These are phyloP conservation scores for Theodoxus fluviatilis DNA, from an alignment of 2,888 invertebrate genomes.

Conservation along the genomic window DNA sequence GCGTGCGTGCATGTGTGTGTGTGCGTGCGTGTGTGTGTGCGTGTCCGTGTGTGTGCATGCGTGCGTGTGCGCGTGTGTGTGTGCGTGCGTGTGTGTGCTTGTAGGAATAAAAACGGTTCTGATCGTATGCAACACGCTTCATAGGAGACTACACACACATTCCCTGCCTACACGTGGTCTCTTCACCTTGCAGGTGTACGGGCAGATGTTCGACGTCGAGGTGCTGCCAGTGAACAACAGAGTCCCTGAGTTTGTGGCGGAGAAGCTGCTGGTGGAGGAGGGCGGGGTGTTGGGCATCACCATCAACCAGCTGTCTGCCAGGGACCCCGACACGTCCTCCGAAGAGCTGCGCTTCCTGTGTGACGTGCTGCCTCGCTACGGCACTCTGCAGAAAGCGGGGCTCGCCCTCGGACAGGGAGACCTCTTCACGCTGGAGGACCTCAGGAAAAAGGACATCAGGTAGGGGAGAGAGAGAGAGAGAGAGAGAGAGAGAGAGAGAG, in stretches of 20 bases:
- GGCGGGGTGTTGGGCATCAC: conserved; percentile 61
- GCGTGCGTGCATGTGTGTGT: no score
- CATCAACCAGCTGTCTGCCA: conserved; percentile 59
- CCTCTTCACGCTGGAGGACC: conserved; percentile 53
- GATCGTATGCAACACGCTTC: no score
- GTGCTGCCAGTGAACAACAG: conserved; percentile 63
- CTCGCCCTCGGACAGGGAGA: conserved; percentile 53
- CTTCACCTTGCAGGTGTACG: no score
- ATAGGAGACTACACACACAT: no score
- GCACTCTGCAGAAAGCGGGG: conserved; percentile 59
- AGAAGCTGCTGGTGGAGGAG: conserved; percentile 58
- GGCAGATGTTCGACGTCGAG: conserved; percentile 36
- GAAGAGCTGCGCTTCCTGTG: conserved; percentile 55
- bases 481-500: no score
- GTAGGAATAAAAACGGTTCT: no score
- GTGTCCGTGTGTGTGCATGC: no score
- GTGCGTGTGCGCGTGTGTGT: no score
- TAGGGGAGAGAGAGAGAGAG: no score
- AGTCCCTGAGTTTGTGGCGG: conserved; percentile 51
- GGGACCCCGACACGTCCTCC: conserved; percentile 59
- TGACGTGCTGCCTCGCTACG: conserved; percentile 56
- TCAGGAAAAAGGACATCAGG: conserved; percentile 55
- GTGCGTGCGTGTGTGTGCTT: no score
- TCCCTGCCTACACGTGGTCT: no score
- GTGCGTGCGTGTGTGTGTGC: no score